Percentiles rank a stretch among this genome's conserved stretches.
phyloP scores from a whole-genome alignment of 2,113 vertebrate species.

The Cromileptes altivelis region DNA sequence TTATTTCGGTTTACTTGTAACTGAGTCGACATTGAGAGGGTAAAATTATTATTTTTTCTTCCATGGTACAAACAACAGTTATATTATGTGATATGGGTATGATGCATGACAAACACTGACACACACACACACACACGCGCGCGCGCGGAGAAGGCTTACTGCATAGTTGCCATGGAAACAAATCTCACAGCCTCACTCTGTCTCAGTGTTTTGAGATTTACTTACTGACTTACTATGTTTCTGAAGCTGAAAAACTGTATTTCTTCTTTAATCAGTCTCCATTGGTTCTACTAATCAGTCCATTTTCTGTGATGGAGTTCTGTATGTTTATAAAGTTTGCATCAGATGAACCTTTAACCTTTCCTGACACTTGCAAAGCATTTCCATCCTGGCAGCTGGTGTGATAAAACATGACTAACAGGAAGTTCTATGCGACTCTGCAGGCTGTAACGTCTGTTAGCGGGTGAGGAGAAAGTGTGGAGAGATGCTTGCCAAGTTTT shows the following conservation, averaged over 20 bases:
- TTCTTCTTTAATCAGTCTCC: not conserved
- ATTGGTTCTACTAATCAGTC: not conserved
- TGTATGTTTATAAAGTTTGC: not conserved
- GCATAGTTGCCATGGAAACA: conserved; percentile 73
- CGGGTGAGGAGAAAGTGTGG: not conserved
- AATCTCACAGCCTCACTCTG: conserved; percentile 30
- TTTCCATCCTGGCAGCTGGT: conserved; percentile 30
- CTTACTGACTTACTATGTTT: not conserved
- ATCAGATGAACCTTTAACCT: conserved; percentile 13
- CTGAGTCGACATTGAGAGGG: not conserved
- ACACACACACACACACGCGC: not conserved
- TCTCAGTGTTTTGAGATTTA: conserved; percentile 45
- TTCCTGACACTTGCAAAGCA: not conserved
- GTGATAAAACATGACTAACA: conserved; percentile 32
- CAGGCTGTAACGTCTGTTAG: conserved; percentile 9
- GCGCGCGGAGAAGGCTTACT: conserved; percentile 24
- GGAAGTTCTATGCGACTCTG: conserved; percentile 8
- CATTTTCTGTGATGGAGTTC: not conserved
- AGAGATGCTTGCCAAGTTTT: conserved; percentile 16
- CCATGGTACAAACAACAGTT: not conserved
- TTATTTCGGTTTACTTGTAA: not conserved
- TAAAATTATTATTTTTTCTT: not conserved
- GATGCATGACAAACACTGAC: not conserved
- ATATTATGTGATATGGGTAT: conserved; percentile 1
- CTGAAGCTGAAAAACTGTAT: conserved; percentile 1